These are phyloP conservation scores for Gambusia holbrooki DNA, from an alignment of 2,113 vertebrate species.

Conservation along the genomic window DNA sequence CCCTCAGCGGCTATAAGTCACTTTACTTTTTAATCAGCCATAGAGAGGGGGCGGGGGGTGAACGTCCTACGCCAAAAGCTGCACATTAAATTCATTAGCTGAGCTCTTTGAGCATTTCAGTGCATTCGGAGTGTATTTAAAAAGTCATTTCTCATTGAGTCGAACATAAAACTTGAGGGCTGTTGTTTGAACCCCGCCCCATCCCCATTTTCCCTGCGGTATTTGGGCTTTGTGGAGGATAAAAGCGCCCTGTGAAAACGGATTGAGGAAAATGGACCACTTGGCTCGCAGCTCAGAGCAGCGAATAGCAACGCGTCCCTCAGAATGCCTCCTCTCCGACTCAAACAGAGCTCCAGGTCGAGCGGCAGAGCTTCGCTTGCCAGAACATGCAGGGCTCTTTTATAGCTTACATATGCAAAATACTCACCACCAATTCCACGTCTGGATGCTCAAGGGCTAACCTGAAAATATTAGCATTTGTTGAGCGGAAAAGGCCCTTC, in stretches of 20 bases:
- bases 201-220: conserved; percentile 67
- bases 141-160: conserved; percentile 77
- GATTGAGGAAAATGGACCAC: conserved; percentile 71
- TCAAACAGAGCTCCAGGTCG: conserved; percentile 66
- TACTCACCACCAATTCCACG: conserved; percentile 56
- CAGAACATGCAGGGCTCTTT: conserved; percentile 61
- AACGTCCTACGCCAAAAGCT: conserved; percentile 52
- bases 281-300: conserved; percentile 64
- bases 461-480: background rate
- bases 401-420: conserved; percentile 70
- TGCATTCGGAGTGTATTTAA: conserved; percentile 71
- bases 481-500: background rate
- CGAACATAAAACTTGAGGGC: conserved; percentile 75
- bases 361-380: conserved; percentile 64
- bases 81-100: conserved; percentile 78
- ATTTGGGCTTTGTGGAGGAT: conserved; percentile 74
- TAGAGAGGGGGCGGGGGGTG: background rate
- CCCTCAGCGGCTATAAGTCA: conserved; percentile 53
- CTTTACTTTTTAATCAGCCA: conserved; percentile 58
- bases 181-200: conserved; percentile 70
- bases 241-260: conserved; percentile 77
- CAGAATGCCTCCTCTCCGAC: conserved; percentile 65
- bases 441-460: conserved; percentile 40
- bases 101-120: conserved; percentile 66
- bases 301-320: conserved; percentile 68